Evolutionary conservation across 2,113 vertebrate species (phyloP), one percentile per base, ranked within the genome.

Genomic region (Polypterus bichir): DNA sequence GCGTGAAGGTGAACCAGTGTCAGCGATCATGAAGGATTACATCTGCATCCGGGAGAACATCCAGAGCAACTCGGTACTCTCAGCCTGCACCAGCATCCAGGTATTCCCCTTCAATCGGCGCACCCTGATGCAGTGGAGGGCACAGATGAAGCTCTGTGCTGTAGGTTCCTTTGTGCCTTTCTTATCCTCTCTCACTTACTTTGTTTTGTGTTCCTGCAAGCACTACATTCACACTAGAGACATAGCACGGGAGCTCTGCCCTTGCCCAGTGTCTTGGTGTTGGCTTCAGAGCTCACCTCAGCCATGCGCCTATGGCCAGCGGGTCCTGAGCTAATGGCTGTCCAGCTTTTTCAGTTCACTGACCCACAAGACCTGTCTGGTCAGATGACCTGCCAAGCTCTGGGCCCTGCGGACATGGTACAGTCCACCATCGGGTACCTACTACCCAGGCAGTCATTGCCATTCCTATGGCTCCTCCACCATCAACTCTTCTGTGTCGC

Each of bases 61-160:
- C 45, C 49, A 59, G 4, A 46, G 51, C 44, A 59, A 49, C 46
- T 11, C 27, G 4, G 59, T 55, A 45, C 47, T 64, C 47, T 59
- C 47, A 45, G 56, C 9, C 6, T 45, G 53, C 9, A 59, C 63
- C 7, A 53, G n/a, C 9, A 57, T 65, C 49, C 63, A 65, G 51
- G 49, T 65, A 4, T 65, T 60, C 59, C 49, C 59, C 48, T 49
- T 64, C 9, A 64, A 59, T 44, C 9, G 59, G 48, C 48, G 4
- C 27, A 59, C 57, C 45, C 63, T 53, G 44, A 49, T 51, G 49
- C 63, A 64, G 44, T 64, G 57, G 63, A 52, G 53, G 46, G 57
- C 27, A 7, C 59, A 4, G 53, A 48, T 53, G 57, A 59, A 52
- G 51, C 48, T 60, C 48, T 52, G 5, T 2, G 58, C 9, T 46